Percentiles rank a stretch among this genome's conserved stretches.
Evolutionary conservation across 2,888 invertebrate genomes (phyloP).

Genomic region (Didymodactylos carnosus): DNA sequence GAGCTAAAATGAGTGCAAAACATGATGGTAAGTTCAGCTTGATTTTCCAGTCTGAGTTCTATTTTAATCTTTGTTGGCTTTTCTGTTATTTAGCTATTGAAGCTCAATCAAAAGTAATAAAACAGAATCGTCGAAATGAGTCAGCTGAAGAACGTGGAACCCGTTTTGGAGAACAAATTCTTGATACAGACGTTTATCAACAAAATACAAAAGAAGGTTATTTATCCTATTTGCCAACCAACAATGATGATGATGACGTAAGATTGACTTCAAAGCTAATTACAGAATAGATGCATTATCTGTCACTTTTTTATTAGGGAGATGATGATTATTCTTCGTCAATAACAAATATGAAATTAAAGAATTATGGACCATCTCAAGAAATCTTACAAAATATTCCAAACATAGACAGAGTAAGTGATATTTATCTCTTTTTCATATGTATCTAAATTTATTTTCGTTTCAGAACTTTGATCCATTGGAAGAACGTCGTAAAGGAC

Average conservation of each 20-base stretch:
- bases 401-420: neutral
- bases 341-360: neutral
- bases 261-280: neutral
- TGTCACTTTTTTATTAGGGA: neutral
- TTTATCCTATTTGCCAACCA: neutral
- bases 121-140: neutral
- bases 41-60: neutral
- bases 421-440: neutral
- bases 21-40: neutral
- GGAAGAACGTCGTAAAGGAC: constrained; percentile 68
- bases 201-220: neutral
- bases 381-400: neutral
- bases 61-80: neutral
- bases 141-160: neutral
- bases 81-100: neutral
- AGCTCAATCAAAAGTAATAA: neutral
- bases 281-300: neutral
- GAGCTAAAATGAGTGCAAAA: neutral
- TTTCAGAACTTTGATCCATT: constrained; percentile 69
- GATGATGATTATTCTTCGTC: neutral
- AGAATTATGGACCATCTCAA: neutral
- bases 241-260: neutral
- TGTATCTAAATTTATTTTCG: neutral
- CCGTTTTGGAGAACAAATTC: neutral
- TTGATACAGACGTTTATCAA: neutral